phyloP scores from a whole-genome alignment of 2,113 vertebrate genomes.

The Tichodroma muraria region DNA sequence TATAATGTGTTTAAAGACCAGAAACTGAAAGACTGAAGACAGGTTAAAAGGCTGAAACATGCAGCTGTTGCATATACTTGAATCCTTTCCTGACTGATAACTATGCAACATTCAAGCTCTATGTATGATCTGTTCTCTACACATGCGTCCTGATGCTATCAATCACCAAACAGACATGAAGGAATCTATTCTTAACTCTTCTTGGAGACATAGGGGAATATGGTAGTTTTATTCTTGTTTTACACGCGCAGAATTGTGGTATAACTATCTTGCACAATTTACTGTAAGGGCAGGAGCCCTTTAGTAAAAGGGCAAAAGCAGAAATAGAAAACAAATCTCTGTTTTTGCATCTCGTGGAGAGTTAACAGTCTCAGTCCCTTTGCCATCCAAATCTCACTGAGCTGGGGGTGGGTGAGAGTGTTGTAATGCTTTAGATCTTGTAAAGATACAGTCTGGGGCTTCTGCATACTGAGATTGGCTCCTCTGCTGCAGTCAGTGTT shows the following conservation, averaged over 20 bases:
- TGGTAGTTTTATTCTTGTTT: background rate
- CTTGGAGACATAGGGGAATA: background rate
- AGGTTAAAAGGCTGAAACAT: background rate
- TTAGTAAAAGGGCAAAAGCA: background rate
- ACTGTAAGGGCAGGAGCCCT: background rate
- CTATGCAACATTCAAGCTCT: background rate
- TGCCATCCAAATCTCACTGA: background rate
- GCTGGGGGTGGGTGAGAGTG: background rate
- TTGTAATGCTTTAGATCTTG: background rate
- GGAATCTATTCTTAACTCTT: background rate
- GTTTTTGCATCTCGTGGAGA: background rate
- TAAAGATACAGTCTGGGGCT: slow-evolving; percentile 17
- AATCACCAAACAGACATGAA: background rate
- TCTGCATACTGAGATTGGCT: slow-evolving; percentile 10
- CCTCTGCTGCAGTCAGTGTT: background rate
- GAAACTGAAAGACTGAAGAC: background rate
- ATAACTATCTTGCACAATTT: background rate
- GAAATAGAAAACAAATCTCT: background rate
- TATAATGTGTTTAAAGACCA: background rate
- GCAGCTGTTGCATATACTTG: background rate
- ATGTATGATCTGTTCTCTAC: fast-evolving
- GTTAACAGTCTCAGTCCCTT: background rate
- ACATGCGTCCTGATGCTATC: fast-evolving
- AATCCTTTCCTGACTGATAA: background rate
- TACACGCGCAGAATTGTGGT: background rate